Conservation (phyloP, 1,140 invertebrate genomes). For the Scylla paramamosain region DNA sequence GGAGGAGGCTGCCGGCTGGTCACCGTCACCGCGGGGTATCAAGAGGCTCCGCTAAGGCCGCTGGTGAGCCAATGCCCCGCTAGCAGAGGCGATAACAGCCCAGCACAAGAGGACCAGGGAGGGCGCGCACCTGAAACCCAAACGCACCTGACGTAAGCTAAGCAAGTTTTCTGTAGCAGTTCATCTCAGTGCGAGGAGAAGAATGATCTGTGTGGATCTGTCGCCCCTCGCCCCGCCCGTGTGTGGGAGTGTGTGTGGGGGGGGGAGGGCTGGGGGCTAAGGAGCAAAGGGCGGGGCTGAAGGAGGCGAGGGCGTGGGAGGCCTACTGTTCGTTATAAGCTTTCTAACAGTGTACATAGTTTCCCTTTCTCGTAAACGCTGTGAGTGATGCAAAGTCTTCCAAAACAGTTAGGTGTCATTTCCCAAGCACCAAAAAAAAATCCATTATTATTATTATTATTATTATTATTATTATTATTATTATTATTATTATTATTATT, state of each 20-base stretch:
- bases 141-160: neutral
- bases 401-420: constrained; percentile 16
- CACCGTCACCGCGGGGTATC: too few relatives aligned
- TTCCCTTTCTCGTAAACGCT: constrained; percentile 29
- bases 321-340: neutral
- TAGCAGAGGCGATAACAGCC: too few relatives aligned
- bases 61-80: too few relatives aligned
- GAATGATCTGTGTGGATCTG: too few relatives aligned
- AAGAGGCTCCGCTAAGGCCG: too few relatives aligned
- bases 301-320: neutral
- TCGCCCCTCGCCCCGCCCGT: neutral
- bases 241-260: neutral
- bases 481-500: constrained; percentile 14
- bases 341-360: constrained; percentile 47
- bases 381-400: constrained; percentile 61
- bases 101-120: too few relatives aligned
- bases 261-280: neutral
- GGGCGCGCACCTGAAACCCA: too few relatives aligned
- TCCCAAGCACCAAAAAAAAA: neutral
- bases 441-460: neutral
- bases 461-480: neutral
- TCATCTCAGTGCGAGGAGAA: neutral
- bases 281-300: neutral
- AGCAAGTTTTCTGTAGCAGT: neutral
- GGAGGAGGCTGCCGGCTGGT: too few relatives aligned